A percentile compares a stretch with the other conserved stretches of the same genome.
Evolutionary conservation across 2,888 invertebrate genomes (phyloP).

Genomic region (Eupeodes luniger): DNA sequence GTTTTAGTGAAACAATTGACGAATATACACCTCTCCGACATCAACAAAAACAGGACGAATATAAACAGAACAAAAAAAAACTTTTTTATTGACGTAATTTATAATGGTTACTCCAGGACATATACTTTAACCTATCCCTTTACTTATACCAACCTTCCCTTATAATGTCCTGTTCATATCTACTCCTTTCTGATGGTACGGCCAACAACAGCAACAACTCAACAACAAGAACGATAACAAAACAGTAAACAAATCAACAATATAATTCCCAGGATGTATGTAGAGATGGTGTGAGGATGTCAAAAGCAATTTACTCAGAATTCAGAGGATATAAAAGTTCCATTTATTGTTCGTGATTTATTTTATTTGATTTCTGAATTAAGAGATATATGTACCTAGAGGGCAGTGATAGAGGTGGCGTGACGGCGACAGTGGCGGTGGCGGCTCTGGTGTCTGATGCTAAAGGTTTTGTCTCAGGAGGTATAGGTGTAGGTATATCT

Average conservation of each 20-base stretch:
- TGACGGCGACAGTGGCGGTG: too few species aligned
- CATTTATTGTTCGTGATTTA: conserved; percentile 73
- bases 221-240: conserved; percentile 16
- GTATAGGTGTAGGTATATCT: neutral
- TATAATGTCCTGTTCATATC: neutral
- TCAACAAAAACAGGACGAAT: neutral
- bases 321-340: conserved; percentile 51
- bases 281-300: conserved; percentile 50
- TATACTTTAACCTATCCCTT: neutral
- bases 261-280: conserved; percentile 40
- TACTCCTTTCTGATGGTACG: neutral
- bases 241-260: conserved; percentile 70
- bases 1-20: conserved; percentile 64
- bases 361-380: conserved; percentile 71
- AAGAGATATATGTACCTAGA: conserved; percentile 14
- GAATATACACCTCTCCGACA: conserved; percentile 34
- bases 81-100: conserved; percentile 69
- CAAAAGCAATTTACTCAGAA: conserved; percentile 67
- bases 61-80: conserved; percentile 5
- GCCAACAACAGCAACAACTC: neutral
- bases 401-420: too few species aligned
- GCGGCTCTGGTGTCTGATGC: too few species aligned
- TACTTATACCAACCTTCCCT: neutral
- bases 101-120: conserved; percentile 55
- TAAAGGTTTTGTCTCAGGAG: neutral